Conservation (phyloP, 1,140 invertebrate species). For the Arctopsyche grandis region DNA sequence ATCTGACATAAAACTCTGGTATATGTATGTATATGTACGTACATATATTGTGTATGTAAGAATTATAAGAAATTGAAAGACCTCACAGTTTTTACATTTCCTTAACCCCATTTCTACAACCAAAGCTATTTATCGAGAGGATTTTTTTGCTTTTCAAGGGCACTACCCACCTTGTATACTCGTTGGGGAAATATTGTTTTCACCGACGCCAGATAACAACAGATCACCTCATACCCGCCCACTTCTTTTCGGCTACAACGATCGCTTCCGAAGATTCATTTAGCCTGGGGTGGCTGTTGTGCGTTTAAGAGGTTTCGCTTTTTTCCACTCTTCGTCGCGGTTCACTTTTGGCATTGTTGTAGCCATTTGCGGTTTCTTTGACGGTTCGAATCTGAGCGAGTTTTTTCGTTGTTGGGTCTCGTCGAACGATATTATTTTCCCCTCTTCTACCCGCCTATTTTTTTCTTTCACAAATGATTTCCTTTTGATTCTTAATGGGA, state of each 20-base stretch:
- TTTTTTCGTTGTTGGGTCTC: neutral
- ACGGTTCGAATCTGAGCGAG: slow-evolving; percentile 7
- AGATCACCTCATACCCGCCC: neutral
- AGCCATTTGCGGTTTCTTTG: slow-evolving; percentile 18
- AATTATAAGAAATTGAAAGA: too few species aligned
- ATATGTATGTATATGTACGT: too few species aligned
- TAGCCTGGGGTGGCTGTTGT: neutral
- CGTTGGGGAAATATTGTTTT: neutral
- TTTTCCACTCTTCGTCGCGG: neutral
- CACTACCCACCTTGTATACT: neutral
- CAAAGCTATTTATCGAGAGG: too few species aligned
- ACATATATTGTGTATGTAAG: too few species aligned
- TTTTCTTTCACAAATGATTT: slow-evolving; percentile 19
- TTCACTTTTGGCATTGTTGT: neutral
- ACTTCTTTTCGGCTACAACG: neutral
- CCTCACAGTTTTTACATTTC: neutral
- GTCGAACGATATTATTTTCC: slow-evolving; percentile 3
- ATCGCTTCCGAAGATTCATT: neutral
- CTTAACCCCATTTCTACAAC: too few species aligned
- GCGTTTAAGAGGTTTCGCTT: neutral
- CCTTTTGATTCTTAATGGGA: slow-evolving; percentile 18
- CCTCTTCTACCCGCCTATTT: neutral
- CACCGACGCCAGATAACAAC: neutral
- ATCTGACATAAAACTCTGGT: too few species aligned
- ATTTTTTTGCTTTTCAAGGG: too few species aligned